Base-by-base conservation (phyloP, 2,888 invertebrate genomes). In the Leptura quadrifasciata region DNA sequence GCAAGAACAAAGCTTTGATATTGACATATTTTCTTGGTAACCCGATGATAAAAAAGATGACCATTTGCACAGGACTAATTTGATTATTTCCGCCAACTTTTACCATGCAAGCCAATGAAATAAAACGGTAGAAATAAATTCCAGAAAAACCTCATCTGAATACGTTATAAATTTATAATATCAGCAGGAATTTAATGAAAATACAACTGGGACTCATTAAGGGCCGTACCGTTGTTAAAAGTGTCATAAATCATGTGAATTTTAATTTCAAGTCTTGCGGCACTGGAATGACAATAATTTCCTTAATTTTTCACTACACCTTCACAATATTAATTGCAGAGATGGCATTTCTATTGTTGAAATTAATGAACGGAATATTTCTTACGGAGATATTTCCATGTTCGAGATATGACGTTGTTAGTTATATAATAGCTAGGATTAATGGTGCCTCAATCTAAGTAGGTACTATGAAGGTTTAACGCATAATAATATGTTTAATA, bases 271-370 rank as follows among this genome's bases (percentile, higher is more conserved):
- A 61, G n/a, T 15, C 47, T 47, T n/a, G 47, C 15, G n/a, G 47
- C 47, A 61, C 60, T 24, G 60, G 60, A 31, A 61, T 61, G 60
- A 31, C 60, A n/a, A 31, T 61, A 61, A 61, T 61, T 61, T 61
- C 31, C 31, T 61, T 61, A 61, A 61, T 61, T 61, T 61, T 61
- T 61, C 60, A 27, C 24, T 31, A 61, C 18, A 61, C 60, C 60
- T 31, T 27, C 60, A 31, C 27, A 61, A 61, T 27, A 31, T 61
- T 27, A 21, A 21, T 21, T n/a, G 58, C 24, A 24, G 21, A 24
- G 27, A 58, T 58, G 24, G 60, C 60, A 61, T 61, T 27, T 61
- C 31, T 31, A 31, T 61, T n/a, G 58, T 31, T 15, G 60, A n/a
- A 27, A 24, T 27, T 17, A 61, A 61, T 61, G n/a, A 17, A n/a